Evolutionary conservation across 2,888 invertebrate species (phyloP), one percentile per base, ranked within the genome.

Genomic region (Lumbricus terrestris): DNA sequence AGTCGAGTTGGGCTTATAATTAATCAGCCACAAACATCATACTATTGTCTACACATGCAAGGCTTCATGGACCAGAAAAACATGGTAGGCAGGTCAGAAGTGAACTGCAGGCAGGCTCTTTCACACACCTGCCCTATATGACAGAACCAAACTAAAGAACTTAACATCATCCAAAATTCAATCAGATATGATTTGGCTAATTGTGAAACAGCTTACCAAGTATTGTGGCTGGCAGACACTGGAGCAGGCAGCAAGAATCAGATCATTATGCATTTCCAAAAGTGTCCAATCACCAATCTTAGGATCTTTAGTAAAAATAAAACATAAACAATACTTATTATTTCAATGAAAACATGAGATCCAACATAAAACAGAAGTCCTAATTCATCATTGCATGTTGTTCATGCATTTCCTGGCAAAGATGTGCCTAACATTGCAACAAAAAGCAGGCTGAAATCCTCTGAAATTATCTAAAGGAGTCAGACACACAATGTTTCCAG

Each of bases 231-330:
- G 91, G 90, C 92, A 92, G 5, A 93, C 93, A 38, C 94, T 92
- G 2, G 94, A 93, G 88, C 92, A 93, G n/a, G 91, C 89, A 29
- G 93, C 92, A 4, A 94, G 90, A 16, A 94, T 91, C 34, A 92
- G 88, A 90, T 94, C 93, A 20, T 92, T 91, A 29, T 91, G 88
- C 8, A 94, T 92, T 92, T 93, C 93, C 38, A 93, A 88, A 37
- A 94, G 90, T 18, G n/a, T 89, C 91, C 92, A 91, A 88, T 92
- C 91, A 42, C 93, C 93, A 69, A 92, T 37, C 15, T 54, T 89
- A 35, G 90, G 89, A 91, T 92, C 92, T 91, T 89, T n/a, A 88
- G 89, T n/a, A 91, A 82, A 82, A 82, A 88, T 34, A 69, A 69
- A 69, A 69, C 69, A 69, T 69, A 6, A 69, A n/a, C 8, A 69